Base-by-base conservation (phyloP, 2,888 invertebrate species). In the Cecidostiba fungosa region DNA sequence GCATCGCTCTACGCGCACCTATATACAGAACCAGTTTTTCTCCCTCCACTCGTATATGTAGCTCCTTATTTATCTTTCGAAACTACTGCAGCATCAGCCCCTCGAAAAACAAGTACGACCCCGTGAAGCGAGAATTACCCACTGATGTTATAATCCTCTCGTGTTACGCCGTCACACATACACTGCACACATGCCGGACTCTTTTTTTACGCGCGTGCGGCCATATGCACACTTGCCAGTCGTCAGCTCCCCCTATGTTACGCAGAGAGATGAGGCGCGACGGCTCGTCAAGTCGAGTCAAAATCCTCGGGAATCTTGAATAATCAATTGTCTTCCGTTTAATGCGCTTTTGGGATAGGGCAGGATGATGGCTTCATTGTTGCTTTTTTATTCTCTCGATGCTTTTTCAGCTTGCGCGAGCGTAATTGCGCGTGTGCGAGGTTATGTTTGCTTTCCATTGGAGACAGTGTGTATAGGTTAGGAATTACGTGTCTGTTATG, bases 141-240 rank as follows among this genome's bases (percentile, higher is more conserved):
- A 91, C 92, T 92, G 93, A 93, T 93, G 92, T 92, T 93, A 93
- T 93, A 93, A 93, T 93, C 93, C 92, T 93, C 92, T 93, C 92
- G 91, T 91, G 92, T 92, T 92, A 91, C 92, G 91, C 91, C 90
- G 90, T 91, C 91, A 91, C 92, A 92, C 92, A 92, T 91, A 92
- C 91, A 89, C 88, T 87, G 88, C 89, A 90, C 91, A 91, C 91
- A 90, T 47, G 47, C 50, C 10, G 90, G 89, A 8, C 90, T 89
- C 89, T 89, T 90, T 89, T 88, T 85, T 74, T 70, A 59, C 54
- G n/a, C n/a, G n/a, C n/a, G n/a, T n/a, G n/a, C 26, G 36, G 88
- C 90, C 91, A 90, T 90, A 91, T 91, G 91, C 90, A 90, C 91
- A 91, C 89, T 91, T 92, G 87, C 87, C 91, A 88, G 91, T 88